Percentiles rank a stretch among this genome's conserved stretches.
Evolutionary conservation across 2,888 invertebrate genomes (phyloP).

Genomic region (Ectemnius continuus): DNA sequence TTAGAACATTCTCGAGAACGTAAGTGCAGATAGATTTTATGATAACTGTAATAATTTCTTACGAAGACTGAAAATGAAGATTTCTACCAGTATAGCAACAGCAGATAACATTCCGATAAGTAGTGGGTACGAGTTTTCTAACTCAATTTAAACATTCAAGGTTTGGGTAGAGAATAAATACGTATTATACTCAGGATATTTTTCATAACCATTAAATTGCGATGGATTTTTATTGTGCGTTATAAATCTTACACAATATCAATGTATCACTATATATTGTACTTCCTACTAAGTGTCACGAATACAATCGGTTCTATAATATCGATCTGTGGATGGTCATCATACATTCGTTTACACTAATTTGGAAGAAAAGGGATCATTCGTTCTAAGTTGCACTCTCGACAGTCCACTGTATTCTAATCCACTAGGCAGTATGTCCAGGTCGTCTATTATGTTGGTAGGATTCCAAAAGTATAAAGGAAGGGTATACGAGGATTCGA

Average conservation of each 20-base stretch:
- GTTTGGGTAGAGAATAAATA: not conserved
- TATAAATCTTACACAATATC: not conserved
- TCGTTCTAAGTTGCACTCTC: not conserved
- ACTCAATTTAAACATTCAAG: too few relatives aligned
- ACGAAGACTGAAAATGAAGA: too few relatives aligned
- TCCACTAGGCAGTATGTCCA: not conserved
- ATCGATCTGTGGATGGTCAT: not conserved
- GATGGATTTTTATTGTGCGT: conserved; percentile 1
- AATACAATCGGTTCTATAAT: not conserved
- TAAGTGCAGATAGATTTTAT: too few relatives aligned
- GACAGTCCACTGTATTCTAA: not conserved
- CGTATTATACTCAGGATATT: not conserved
- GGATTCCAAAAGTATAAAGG: not conserved
- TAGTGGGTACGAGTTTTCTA: too few relatives aligned
- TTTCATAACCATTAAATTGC: not conserved
- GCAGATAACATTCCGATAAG: too few relatives aligned
- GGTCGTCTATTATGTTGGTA: too few relatives aligned
- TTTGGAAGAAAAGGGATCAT: conserved; percentile 3
- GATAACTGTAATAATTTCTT: too few relatives aligned
- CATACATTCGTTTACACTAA: not conserved
- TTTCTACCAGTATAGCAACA: too few relatives aligned
- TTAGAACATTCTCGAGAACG: too few relatives aligned
- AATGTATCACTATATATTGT: not conserved
- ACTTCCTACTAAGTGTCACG: not conserved
- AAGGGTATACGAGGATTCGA: not conserved